Evolutionary conservation across 53 echinoderm and acorn worm species (phyloP), one percentile per base, ranked within the genome.

Genomic region (Patiria pectinifera): DNA sequence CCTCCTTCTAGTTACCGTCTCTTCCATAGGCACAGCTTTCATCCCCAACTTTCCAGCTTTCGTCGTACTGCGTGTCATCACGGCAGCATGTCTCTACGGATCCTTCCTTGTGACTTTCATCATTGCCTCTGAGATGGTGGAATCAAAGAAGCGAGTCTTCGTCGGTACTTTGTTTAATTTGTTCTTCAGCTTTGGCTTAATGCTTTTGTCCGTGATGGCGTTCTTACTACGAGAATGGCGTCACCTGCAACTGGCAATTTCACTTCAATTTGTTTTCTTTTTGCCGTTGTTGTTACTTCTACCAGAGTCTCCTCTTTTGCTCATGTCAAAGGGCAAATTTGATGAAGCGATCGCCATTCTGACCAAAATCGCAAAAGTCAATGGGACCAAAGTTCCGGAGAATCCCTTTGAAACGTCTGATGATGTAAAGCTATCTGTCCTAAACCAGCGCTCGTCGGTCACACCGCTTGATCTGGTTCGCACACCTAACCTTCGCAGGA

Each of bases 1-100:
- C 25, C 24, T 83, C 18, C 0, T 72, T 16, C 58, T 49, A 13
- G 24, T 25, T 23, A 13, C 83, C 45, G 18, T 82, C 6, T 80
- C 81, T 10, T n/a, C 62, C 21, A 61, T 91, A 16, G 63, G 0
- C 26, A 82, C 82, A 24, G 43, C 91, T 16, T 91, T 91, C 14
- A 16, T 47, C n/a, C 91, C 81, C 7, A 81, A 21, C 21, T 75
- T 91, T 69, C 24, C 43, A 43, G 91, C 48, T 45, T 91, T 80
- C 69, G n/a, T 48, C 12, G 19, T 69, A 0, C 61, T 91, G 13
- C 59, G 69, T 45, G 21, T 91, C 61, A 48, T 19, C 15, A 60
- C 62, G 16, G 82, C 76, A 44, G 82, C 81, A 7, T 25, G 15
- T 13, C 12, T 6, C 26, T 53, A 80, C 18, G 91, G 80, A 25